Conservation (phyloP, 2,888 invertebrate genomes). For the Drosophila parthenogenetica region DNA sequence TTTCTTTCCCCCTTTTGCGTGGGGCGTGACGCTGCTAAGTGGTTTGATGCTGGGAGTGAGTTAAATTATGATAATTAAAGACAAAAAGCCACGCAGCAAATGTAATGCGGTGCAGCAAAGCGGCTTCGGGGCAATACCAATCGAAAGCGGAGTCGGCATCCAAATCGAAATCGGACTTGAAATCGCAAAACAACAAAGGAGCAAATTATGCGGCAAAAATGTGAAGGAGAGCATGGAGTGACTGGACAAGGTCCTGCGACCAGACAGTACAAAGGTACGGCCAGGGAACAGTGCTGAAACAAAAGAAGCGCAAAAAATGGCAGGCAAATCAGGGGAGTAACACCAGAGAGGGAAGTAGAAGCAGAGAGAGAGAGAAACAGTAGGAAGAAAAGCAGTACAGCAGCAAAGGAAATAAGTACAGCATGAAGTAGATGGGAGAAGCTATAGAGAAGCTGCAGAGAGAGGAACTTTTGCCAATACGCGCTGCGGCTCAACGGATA, state of each 20-base stretch:
- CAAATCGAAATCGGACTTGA: slow-evolving; percentile 29
- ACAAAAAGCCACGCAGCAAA: background rate
- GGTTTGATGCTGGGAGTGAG: slow-evolving; percentile 20
- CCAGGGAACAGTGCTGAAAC: slow-evolving; percentile 1
- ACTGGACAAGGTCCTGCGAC: slow-evolving; percentile 16
- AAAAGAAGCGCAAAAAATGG: slow-evolving; percentile 8
- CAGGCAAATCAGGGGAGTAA: background rate
- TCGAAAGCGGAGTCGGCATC: slow-evolving; percentile 18
- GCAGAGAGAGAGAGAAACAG: background rate
- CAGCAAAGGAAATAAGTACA: background rate
- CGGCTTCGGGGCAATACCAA: slow-evolving; percentile 40
- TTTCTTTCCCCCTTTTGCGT: background rate
- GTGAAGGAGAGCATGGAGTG: slow-evolving; percentile 46
- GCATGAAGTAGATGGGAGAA: background rate
- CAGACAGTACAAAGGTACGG: slow-evolving; percentile 33
- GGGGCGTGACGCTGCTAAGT: slow-evolving; percentile 73
- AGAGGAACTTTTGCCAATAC: slow-evolving; percentile 55
- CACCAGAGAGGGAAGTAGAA: background rate
- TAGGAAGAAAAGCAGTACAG: too few relatives aligned
- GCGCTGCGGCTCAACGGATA: slow-evolving; percentile 67
- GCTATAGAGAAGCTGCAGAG: background rate
- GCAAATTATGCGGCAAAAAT: slow-evolving; percentile 80
- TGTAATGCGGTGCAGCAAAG: background rate
- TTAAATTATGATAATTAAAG: slow-evolving; percentile 72
- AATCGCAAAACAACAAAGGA: slow-evolving; percentile 60